Evolutionary conservation across 2,797 vertebrate species (phyloP).

Genomic region (Thaleichthys pacificus): DNA sequence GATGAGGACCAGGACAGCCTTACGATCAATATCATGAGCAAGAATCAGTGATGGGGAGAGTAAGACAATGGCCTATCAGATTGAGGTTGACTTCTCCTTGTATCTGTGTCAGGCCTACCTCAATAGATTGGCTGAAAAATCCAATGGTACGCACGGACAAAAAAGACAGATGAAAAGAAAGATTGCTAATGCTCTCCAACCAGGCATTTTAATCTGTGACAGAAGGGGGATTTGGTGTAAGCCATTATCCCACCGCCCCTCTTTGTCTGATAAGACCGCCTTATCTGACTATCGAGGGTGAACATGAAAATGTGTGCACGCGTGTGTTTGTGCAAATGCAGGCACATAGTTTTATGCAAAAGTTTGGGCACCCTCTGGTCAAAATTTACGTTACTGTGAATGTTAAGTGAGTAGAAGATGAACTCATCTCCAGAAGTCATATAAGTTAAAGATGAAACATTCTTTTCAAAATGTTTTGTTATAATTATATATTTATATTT

Average conservation of each 20-base stretch:
- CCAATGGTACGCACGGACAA: conserved; percentile 73
- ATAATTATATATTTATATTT: too few species aligned
- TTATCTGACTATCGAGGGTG: conserved; percentile 82
- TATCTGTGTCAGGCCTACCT: conserved; percentile 75
- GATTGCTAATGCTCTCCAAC: conserved; percentile 86
- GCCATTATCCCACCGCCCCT: not conserved
- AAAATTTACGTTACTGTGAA: too few species aligned
- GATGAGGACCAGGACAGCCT: conserved; percentile 73
- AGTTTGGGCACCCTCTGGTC: too few species aligned
- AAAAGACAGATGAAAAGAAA: conserved; percentile 83
- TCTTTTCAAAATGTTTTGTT: too few species aligned
- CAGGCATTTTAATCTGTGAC: conserved; percentile 89
- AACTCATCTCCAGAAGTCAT: too few species aligned
- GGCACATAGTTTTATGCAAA: not conserved
- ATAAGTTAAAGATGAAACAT: too few species aligned
- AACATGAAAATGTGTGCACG: conserved; percentile 3
- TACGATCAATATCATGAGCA: conserved; percentile 82
- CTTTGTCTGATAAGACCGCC: conserved; percentile 36
- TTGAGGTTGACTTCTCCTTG: conserved; percentile 89
- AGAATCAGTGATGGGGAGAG: conserved; percentile 82
- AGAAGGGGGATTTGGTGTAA: conserved; percentile 59
- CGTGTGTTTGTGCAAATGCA: not conserved
- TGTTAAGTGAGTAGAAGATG: too few species aligned
- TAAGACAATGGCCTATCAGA: conserved; percentile 90
- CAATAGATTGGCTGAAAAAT: conserved; percentile 87